Evolutionary conservation across 2,797 vertebrate genomes (phyloP).

Genomic region (Falco naumanni): DNA sequence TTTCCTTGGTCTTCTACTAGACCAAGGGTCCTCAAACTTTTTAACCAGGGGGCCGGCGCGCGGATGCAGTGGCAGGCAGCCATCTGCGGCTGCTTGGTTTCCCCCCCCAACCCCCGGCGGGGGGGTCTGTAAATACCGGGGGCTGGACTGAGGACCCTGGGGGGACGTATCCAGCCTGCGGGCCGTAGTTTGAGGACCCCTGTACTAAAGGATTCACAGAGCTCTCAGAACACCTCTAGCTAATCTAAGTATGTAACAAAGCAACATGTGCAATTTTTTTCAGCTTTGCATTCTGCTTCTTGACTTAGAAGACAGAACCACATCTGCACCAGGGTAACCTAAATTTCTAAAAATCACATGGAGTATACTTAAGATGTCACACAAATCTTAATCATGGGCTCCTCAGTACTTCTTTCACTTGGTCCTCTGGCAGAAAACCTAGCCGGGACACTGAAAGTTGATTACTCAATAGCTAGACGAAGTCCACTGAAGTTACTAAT

Average conservation of each 20-base stretch:
- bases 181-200: too few species aligned
- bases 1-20: neutral
- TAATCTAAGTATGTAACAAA: neutral
- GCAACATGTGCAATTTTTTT: neutral
- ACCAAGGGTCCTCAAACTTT: too few species aligned
- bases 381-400: neutral
- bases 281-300: neutral
- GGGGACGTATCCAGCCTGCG: too few species aligned
- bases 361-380: neutral
- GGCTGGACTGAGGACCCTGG: too few species aligned
- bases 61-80: too few species aligned
- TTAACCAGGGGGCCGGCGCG: too few species aligned
- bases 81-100: too few species aligned
- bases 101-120: too few species aligned
- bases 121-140: too few species aligned
- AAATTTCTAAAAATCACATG: neutral
- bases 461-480: neutral
- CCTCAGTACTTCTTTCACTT: neutral
- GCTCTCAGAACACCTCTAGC: neutral
- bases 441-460: neutral
- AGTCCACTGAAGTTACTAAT: neutral
- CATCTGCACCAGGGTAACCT: neutral
- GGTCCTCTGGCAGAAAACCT: neutral
- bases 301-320: neutral
- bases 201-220: neutral